Base-by-base conservation (phyloP, 2,113 vertebrate genomes). In the Cyrtonyx montezumae region DNA sequence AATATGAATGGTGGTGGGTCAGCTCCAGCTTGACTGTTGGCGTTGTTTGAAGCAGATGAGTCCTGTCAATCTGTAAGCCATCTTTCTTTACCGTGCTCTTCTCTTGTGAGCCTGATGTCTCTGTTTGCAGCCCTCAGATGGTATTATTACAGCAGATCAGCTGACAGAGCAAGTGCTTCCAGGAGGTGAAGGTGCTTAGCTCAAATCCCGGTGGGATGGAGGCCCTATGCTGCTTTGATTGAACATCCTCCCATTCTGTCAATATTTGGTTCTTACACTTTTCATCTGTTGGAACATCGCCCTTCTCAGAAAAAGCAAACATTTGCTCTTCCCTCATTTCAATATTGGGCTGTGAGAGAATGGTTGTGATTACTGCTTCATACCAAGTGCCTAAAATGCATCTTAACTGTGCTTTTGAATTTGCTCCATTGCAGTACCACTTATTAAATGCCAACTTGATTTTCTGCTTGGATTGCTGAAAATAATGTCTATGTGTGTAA, bases 261-360 rank as follows among this genome's bases (percentile, higher is more conserved):
- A 94, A 88, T 94, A 84, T 94, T 95, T 95, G 87, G 58, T 86
- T 58, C 25, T n/a, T 86, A 73, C 55, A 1, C 34, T 84, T 36
- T 59, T 91, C 46, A 4, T 80, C 67, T 69, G 10, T 25, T 86
- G 93, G 90, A 81, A 62, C 84, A 84, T 84, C 36, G 68, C 65
- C 90, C 58, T 91, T 71, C 79, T 91, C 58, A 34, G 84, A 22
- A 93, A 93, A 61, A 90, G 82, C 87, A 95, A 96, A 95, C 90
- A 84, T 95, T 94, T 95, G 82, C 40, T 95, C 53, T 95, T 83
- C 51, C 56, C 37, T 87, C 2, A 0, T 91, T 95, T 94, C 86
- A 91, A 0, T 92, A 77, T 46, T 93, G 92, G 75, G 26, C 66
- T 84, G 56, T 5, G 68, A 65, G 79, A 40, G 89, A 78, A 70